Evolutionary conservation across 2,888 invertebrate species (phyloP), one percentile per base, ranked within the genome.

Genomic region (Patella ulyssiponensis): DNA sequence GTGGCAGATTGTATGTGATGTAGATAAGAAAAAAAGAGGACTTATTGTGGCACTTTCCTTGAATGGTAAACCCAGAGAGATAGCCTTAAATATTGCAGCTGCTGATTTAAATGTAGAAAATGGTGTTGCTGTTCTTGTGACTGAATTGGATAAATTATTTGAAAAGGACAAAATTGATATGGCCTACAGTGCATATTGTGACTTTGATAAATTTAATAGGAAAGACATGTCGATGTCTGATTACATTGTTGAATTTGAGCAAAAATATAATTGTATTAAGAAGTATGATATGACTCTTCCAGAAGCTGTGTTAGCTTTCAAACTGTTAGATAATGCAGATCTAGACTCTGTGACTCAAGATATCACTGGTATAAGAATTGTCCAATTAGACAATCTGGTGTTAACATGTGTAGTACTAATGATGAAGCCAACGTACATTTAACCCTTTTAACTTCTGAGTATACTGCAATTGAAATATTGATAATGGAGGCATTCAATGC

Each of bases 291-390:
- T 64, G 64, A 23, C 23, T 9, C 23, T 64, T 20, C 64, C 64
- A 64, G 64, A 64, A 20, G 64, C 20, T 12, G 20, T 20, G 12
- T 12, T 20, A 9, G 9, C 20, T 20, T 20, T 64, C 20, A 20
- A 20, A 64, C 3, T 64, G 23, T 20, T 74, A 53, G 73, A 73
- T 69, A 20, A n/a, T 44, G 44, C 14, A 11, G 52, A 71, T 71
- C 44, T 71, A 44, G 20, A 12, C 27, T 71, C 71, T 71, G 71
- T 71, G 44, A 71, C 20, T 71, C 71, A 17, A 71, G 20, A 71
- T 71, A 15, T 51, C 71, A 71, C 20, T 71, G 71, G 71, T 12
- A 20, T 51, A 71, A 44, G 53, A 51, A 71, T 33, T 71, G 51
- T 53, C 71, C 71, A 17, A 14, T 17, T 51, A 71, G 20, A 64